Evolutionary conservation across 2,113 vertebrate species (phyloP), one percentile per base, ranked within the genome.

Genomic region (Alligator sinensis): DNA sequence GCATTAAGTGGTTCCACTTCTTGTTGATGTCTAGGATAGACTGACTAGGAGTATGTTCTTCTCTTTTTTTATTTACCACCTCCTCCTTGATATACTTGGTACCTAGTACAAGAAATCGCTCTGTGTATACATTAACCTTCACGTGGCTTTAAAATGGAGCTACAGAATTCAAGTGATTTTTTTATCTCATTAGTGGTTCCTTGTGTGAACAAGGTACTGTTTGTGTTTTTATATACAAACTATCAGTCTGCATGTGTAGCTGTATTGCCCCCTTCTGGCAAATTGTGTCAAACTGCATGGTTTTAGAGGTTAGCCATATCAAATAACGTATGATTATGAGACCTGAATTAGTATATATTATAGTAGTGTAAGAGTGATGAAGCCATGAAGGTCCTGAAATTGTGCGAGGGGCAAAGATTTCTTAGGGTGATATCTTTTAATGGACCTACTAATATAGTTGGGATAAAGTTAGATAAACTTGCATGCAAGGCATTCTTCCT

Each of bases 241-340:
- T 11, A 58, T 25, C 55, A 77, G 19, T 77, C 47, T 83, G 87
- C 84, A 2, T 75, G 38, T 96, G 96, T 96, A 91, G 87, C 93
- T 94, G 85, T 68, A 95, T 95, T 96, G 96, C 96, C 96, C 95
- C 60, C 96, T 97, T 93, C 96, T 97, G 96, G 96, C 89, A 95
- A 91, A 72, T 91, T 4, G 1, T 17, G 16, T 21, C 87, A 16
- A 77, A 57, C 62, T 92, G 62, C 90, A 17, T 89, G 80, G 64
- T 70, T 21, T 93, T 89, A 70, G 70, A 88, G 64, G 70, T 77
- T 27, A 81, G 85, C 89, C 80, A 58, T 86, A 55, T 60, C 21
- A 5, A 9, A 72, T 72, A n/a, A 72, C 38, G 34, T 87, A 87
- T 82, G 86, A 87, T 94, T 81, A 75, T 10, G 25, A 80, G 11